A percentile compares a stretch with the other conserved stretches of the same genome.
Conservation (phyloP, 1,140 invertebrate species). For the Diploscapter pachys region DNA sequence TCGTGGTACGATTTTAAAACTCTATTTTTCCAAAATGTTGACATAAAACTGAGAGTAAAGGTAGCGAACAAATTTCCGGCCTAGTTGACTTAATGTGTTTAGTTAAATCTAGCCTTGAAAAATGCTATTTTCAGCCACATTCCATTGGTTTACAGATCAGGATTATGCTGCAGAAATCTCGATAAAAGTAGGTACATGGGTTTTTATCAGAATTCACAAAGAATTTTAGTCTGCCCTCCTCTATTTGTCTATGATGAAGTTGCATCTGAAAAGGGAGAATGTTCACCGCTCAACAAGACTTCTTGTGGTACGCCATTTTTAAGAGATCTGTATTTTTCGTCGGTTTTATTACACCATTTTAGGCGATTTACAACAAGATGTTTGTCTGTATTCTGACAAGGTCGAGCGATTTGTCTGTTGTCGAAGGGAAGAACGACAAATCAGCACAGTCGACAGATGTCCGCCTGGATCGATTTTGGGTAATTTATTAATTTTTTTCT, state of each 20-base stretch:
- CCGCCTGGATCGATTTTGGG: constrained; percentile 25
- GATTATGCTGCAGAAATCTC: neutral
- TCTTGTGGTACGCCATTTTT: neutral
- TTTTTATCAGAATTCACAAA: too few relatives aligned
- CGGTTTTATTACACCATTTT: neutral
- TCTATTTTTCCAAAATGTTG: too few relatives aligned
- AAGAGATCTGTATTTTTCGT: too few relatives aligned
- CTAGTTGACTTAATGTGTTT: too few relatives aligned
- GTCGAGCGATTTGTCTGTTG: constrained; percentile 24
- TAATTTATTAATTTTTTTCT: neutral
- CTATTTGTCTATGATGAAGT: constrained; percentile 14
- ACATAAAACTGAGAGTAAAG: too few relatives aligned
- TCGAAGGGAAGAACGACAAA: constrained; percentile 4
- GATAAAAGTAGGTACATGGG: too few relatives aligned
- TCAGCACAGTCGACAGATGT: constrained; percentile 18
- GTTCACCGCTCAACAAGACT: constrained; percentile 6
- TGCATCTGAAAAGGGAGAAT: constrained; percentile 7
- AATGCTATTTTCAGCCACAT: constrained; percentile 1
- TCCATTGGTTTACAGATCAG: neutral
- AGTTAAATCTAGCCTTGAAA: too few relatives aligned
- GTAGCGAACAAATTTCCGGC: too few relatives aligned
- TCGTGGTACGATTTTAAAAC: too few relatives aligned
- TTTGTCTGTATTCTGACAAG: neutral
- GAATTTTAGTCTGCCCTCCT: constrained; percentile 4
- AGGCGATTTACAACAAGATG: neutral